Evolutionary conservation across 64 coral and sea anemone species (phyloP).

Genomic region (Dendrophyllia cribrosa): DNA sequence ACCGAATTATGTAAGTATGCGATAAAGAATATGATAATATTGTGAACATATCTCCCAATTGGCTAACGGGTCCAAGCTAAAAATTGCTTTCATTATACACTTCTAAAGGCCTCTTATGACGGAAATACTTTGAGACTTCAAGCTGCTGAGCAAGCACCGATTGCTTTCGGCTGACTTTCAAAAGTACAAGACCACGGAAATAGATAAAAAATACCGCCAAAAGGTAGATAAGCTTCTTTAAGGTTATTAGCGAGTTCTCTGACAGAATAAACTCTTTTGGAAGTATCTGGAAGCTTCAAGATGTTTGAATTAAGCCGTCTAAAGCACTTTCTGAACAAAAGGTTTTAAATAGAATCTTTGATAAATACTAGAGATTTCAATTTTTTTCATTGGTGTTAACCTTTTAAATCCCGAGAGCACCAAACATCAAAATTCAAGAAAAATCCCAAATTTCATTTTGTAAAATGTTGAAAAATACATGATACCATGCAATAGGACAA

Average conservation of each 20-base stretch:
- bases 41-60: too few relatives aligned
- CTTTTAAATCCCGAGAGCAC: too few relatives aligned
- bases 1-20: too few relatives aligned
- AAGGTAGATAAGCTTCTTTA: background rate
- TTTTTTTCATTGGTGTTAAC: too few relatives aligned
- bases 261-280: background rate
- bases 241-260: background rate
- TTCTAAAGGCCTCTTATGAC: background rate
- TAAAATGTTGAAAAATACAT: too few relatives aligned
- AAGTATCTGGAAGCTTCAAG: background rate
- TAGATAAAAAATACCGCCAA: conserved; percentile 22
- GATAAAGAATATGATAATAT: too few relatives aligned
- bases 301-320: background rate
- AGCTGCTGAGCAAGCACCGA: background rate
- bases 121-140: background rate
- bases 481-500: too few relatives aligned
- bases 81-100: background rate
- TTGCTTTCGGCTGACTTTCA: background rate
- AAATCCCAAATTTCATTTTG: too few relatives aligned
- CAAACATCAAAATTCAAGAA: too few relatives aligned
- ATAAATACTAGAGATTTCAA: too few relatives aligned
- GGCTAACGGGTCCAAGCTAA: too few relatives aligned
- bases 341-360: background rate
- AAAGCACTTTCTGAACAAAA: background rate
- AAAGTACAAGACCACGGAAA: conserved; percentile 1